These are phyloP conservation scores for Hyla sarda DNA, from an alignment of 2,113 vertebrate genomes.

Conservation along the genomic window DNA sequence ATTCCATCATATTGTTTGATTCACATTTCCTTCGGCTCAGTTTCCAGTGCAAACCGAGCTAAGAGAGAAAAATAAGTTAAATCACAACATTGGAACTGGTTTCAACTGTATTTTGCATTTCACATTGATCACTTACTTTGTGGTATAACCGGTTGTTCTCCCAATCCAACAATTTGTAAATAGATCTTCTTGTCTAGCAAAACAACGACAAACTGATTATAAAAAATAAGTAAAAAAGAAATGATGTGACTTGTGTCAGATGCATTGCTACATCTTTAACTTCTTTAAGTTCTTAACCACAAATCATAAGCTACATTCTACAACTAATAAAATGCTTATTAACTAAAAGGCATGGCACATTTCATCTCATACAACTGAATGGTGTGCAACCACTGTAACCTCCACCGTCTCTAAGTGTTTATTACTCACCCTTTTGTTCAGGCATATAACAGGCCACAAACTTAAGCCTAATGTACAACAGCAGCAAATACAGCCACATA, in stretches of 20 bases:
- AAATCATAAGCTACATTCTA: not conserved
- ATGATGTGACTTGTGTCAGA: not conserved
- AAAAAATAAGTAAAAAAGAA: not conserved
- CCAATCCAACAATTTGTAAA: constrained; percentile 98
- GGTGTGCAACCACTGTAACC: not conserved
- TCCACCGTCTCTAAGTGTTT: not conserved
- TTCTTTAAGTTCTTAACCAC: too few relatives aligned
- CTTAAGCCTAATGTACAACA: constrained; percentile 98
- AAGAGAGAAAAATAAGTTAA: constrained; percentile 62
- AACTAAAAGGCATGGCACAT: not conserved
- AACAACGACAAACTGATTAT: constrained; percentile 30
- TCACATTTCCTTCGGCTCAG: constrained; percentile 98
- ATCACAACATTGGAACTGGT: not conserved
- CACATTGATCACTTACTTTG: constrained; percentile 83
- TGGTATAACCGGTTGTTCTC: constrained; percentile 98
- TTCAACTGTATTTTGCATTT: not conserved
- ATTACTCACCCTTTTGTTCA: constrained; percentile 97
- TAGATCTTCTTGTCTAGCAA: constrained; percentile 92
- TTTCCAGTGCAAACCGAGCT: constrained; percentile 99
- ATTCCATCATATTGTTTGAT: constrained; percentile 99
- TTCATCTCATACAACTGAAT: not conserved
- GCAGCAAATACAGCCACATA: constrained; percentile 97
- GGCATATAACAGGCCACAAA: constrained; percentile 98
- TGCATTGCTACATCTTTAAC: not conserved
- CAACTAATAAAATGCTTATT: not conserved